A percentile compares a stretch with the other conserved stretches of the same genome.
These are phyloP conservation scores for Plotosus lineatus DNA, from an alignment of 2,113 vertebrate genomes.

Conservation along the genomic window DNA sequence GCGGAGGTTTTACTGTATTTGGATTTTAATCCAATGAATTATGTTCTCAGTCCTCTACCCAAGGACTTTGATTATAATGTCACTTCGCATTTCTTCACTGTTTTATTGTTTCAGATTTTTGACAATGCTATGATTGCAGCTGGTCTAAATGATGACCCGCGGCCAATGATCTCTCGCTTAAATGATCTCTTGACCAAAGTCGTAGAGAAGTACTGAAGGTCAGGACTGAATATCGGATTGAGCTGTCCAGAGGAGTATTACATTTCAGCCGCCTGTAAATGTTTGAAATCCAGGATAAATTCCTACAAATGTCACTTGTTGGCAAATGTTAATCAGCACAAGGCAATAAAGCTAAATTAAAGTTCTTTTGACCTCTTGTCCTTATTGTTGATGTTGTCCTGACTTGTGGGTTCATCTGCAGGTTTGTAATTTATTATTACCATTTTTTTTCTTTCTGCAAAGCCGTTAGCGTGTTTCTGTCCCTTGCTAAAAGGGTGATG, in stretches of 20 bases:
- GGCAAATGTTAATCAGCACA: neutral
- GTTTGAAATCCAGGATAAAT: neutral
- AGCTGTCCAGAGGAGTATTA: neutral
- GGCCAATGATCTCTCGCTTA: constrained; percentile 89
- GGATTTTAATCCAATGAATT: too few species aligned
- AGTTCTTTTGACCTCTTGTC: neutral
- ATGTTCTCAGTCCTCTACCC: neutral
- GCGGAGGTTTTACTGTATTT: too few species aligned
- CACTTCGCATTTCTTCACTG: neutral
- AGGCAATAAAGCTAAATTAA: neutral
- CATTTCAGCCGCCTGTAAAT: neutral
- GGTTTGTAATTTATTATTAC: neutral
- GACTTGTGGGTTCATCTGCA: neutral
- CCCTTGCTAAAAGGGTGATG: too few species aligned
- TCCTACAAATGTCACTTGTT: neutral
- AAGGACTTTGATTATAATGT: neutral
- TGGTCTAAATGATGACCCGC: constrained; percentile 89
- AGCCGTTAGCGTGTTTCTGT: too few species aligned
- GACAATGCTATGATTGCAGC: constrained; percentile 98
- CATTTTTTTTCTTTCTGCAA: too few species aligned
- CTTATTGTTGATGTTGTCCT: neutral
- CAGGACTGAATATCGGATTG: neutral
- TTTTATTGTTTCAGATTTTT: constrained; percentile 80
- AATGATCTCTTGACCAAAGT: constrained; percentile 87
- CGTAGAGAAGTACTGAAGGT: constrained; percentile 83